Percentiles rank a stretch among this genome's conserved stretches.
Evolutionary conservation across 2,888 invertebrate genomes (phyloP).

Genomic region (Pomacea canaliculata): DNA sequence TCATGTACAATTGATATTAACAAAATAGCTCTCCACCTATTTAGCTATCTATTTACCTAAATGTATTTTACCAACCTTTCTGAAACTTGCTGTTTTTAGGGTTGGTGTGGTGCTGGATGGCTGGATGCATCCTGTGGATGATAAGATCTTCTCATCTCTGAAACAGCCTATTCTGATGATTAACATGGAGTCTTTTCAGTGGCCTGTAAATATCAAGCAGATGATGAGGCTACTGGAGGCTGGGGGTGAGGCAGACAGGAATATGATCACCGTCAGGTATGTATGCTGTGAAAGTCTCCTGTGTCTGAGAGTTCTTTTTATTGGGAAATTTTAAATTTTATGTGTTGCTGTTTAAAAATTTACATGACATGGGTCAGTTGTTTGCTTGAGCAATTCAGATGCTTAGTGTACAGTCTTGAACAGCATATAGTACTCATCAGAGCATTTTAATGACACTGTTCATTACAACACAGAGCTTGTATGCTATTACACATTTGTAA

Average conservation of each 20-base stretch:
- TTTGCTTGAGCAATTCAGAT: too few species aligned
- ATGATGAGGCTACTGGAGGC: slow-evolving; percentile 46
- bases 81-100: slow-evolving; percentile 37
- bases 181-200: slow-evolving; percentile 65
- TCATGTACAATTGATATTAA: too few species aligned
- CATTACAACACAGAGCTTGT: too few species aligned
- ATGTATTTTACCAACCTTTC: too few species aligned
- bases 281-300: slow-evolving; percentile 9
- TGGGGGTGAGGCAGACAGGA: slow-evolving; percentile 34
- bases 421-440: too few species aligned
- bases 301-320: neutral
- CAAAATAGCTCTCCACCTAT: too few species aligned
- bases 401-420: too few species aligned
- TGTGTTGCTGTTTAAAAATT: too few species aligned
- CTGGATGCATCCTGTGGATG: slow-evolving; percentile 66
- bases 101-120: slow-evolving; percentile 60
- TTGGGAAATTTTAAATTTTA: neutral
- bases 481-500: too few species aligned
- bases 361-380: too few species aligned
- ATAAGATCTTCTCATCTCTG: slow-evolving; percentile 46
- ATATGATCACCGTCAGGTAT: slow-evolving; percentile 60
- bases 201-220: slow-evolving; percentile 57
- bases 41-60: too few species aligned
- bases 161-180: slow-evolving; percentile 59
- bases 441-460: too few species aligned